A percentile compares a stretch with the other conserved stretches of the same genome.
Conservation (phyloP, 2,113 vertebrate genomes). For the Zootoca vivipara region DNA sequence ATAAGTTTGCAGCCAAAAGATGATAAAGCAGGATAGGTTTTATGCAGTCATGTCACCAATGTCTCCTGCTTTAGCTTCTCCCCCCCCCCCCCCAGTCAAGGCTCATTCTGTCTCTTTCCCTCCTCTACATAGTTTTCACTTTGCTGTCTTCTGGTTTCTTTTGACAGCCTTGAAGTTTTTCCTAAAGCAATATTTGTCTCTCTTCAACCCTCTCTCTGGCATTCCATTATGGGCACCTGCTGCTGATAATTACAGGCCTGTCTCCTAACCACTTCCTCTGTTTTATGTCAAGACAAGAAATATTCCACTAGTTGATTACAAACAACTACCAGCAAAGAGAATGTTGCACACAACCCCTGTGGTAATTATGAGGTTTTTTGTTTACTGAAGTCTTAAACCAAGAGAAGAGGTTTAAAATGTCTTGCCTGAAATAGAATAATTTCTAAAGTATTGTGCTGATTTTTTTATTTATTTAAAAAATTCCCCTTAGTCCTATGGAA, state of each 20-base stretch:
- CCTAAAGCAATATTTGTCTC: constrained; percentile 63
- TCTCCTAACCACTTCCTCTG: constrained; percentile 65
- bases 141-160: constrained; percentile 46
- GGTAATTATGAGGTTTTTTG: constrained; percentile 43
- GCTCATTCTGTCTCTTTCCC: constrained; percentile 25
- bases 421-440: constrained; percentile 44
- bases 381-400: constrained; percentile 28
- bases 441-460: constrained; percentile 24
- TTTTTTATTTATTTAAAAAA: background rate
- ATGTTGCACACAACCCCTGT: background rate
- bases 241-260: constrained; percentile 74
- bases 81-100: constrained; percentile 29
- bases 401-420: constrained; percentile 26
- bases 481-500: constrained; percentile 36
- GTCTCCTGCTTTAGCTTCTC: constrained; percentile 22
- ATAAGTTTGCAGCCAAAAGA: background rate
- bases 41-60: background rate
- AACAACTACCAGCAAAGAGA: constrained; percentile 43
- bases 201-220: constrained; percentile 62
- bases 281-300: constrained; percentile 63
- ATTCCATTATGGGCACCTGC: constrained; percentile 76
- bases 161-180: constrained; percentile 53
- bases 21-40: background rate
- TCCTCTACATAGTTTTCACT: constrained; percentile 22
- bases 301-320: constrained; percentile 47